These are phyloP conservation scores for Nyctalus aviator DNA, from an alignment of 2,797 vertebrate genomes.

Conservation along the genomic window DNA sequence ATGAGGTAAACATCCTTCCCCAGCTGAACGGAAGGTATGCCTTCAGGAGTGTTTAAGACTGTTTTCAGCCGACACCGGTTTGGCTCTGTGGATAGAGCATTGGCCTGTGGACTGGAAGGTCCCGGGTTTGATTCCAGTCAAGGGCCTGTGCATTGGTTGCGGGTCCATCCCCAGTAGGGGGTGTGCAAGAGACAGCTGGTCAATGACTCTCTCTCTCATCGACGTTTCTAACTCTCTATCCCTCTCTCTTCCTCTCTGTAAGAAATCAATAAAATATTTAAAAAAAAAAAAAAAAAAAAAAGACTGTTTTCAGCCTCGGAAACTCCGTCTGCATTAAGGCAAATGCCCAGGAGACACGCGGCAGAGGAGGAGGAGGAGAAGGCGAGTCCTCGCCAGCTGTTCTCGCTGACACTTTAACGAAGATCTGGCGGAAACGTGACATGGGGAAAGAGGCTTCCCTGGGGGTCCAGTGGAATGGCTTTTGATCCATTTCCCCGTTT, in stretches of 20 bases:
- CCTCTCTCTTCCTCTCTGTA: too few species aligned
- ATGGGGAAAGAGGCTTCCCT: not conserved
- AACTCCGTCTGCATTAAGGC: not conserved
- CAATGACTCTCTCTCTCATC: too few species aligned
- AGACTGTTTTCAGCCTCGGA: not conserved
- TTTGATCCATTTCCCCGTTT: not conserved
- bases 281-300: too few species aligned
- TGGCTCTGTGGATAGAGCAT: too few species aligned
- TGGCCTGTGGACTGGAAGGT: too few species aligned
- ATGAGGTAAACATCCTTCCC: not conserved
- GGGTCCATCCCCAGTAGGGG: too few species aligned
- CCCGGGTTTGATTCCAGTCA: too few species aligned
- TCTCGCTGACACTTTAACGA: not conserved
- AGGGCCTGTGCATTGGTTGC: too few species aligned
- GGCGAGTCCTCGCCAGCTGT: not conserved
- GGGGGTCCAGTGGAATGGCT: not conserved
- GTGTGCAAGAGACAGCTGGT: too few species aligned
- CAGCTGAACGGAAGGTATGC: not conserved
- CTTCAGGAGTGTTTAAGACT: not conserved
- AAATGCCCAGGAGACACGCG: not conserved
- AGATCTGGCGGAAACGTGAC: not conserved
- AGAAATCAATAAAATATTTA: too few species aligned
- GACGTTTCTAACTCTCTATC: too few species aligned
- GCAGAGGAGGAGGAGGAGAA: not conserved
- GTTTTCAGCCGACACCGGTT: too few species aligned